phyloP scores from a whole-genome alignment of 1,140 invertebrate genomes.

The Zaprionus capensis region DNA sequence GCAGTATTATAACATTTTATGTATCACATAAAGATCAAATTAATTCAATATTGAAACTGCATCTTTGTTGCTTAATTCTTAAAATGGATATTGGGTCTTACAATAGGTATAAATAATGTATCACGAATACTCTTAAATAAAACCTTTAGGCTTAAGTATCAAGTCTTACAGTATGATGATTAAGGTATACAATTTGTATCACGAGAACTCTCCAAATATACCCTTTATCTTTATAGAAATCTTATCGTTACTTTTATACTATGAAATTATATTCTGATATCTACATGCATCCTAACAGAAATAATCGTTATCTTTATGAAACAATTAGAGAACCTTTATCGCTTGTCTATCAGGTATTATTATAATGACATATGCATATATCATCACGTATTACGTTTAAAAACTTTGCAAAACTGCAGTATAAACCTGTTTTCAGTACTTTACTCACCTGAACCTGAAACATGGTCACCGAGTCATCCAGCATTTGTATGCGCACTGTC shows the following conservation, averaged over 20 bases:
- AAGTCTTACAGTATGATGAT: too few relatives aligned
- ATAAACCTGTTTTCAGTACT: not conserved
- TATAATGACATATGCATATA: not conserved
- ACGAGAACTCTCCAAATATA: too few relatives aligned
- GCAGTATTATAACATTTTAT: too few relatives aligned
- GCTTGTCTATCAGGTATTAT: not conserved
- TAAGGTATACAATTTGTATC: too few relatives aligned
- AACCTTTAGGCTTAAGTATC: too few relatives aligned
- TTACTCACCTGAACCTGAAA: slow-evolving; percentile 94
- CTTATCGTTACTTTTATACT: not conserved
- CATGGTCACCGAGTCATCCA: slow-evolving; percentile 94
- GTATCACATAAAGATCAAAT: too few relatives aligned
- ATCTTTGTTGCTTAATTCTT: too few relatives aligned
- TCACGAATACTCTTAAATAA: too few relatives aligned
- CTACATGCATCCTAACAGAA: not conserved
- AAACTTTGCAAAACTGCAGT: not conserved
- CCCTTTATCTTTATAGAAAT: not conserved
- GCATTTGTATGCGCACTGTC: slow-evolving; percentile 93
- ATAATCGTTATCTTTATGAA: not conserved
- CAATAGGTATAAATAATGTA: too few relatives aligned
- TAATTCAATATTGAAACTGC: too few relatives aligned
- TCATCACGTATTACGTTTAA: not conserved
- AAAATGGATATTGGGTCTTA: too few relatives aligned
- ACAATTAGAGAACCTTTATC: not conserved
- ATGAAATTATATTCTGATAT: not conserved